Conservation (phyloP, 1,140 invertebrate species). For the Harpegnathos saltator region DNA sequence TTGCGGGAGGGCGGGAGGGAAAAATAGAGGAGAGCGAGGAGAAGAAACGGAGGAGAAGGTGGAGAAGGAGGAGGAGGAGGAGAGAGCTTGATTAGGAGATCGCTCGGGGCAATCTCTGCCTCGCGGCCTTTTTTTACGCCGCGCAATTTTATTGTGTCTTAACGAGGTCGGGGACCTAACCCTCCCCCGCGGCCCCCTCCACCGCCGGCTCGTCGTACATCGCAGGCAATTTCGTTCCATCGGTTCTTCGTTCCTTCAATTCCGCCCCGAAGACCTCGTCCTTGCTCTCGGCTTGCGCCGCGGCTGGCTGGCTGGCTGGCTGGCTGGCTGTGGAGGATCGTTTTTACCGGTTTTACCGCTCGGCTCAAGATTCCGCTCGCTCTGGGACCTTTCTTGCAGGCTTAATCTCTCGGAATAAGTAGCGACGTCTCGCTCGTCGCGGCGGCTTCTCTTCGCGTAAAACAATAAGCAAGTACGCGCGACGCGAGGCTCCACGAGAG, state of each 20-base stretch:
- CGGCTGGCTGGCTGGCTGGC: too few species aligned
- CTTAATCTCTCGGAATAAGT: conserved; percentile 49
- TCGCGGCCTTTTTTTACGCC: conserved; percentile 68
- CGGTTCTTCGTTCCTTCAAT: conserved; percentile 66
- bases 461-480: conserved; percentile 4
- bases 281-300: conserved; percentile 14
- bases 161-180: conserved; percentile 78
- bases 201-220: conserved; percentile 68
- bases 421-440: neutral
- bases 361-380: conserved; percentile 36
- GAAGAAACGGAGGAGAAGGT: conserved; percentile 26
- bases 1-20: conserved; percentile 13
- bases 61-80: conserved; percentile 30
- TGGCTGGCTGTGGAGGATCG: neutral
- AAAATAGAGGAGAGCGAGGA: conserved; percentile 11
- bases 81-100: conserved; percentile 78
- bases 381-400: conserved; percentile 31
- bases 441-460: neutral
- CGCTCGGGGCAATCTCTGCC: conserved; percentile 74
- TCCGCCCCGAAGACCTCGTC: conserved; percentile 34
- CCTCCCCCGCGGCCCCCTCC: conserved; percentile 24
- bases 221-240: conserved; percentile 80
- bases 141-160: conserved; percentile 79
- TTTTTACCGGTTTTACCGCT: conserved; percentile 25
- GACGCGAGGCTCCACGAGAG: neutral